A percentile compares a stretch with the other conserved stretches of the same genome.
Conservation (phyloP, 1,140 invertebrate species). For the Ridgeia piscesae region DNA sequence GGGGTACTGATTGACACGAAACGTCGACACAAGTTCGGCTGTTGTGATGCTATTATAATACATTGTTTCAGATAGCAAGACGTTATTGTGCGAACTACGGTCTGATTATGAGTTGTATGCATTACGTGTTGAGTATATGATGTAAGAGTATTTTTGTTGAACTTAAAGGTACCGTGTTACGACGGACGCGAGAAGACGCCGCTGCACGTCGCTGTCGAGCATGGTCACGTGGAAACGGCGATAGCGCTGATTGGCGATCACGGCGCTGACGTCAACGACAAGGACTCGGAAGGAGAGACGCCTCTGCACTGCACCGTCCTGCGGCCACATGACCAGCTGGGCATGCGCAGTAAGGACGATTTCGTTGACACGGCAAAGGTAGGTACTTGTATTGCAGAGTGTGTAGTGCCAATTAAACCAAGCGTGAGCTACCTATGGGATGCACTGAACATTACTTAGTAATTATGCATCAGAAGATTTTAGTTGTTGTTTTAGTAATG, state of each 20-base stretch:
- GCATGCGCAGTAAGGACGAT: slow-evolving; percentile 32
- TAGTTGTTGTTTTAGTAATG: too few species aligned
- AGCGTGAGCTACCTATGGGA: too few species aligned
- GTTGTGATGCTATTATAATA: too few species aligned
- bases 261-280: slow-evolving; percentile 22
- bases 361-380: slow-evolving; percentile 26
- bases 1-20: too few species aligned
- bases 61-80: too few species aligned
- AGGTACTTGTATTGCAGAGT: background rate
- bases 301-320: slow-evolving; percentile 27
- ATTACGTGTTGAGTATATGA: too few species aligned
- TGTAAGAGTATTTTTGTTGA: background rate
- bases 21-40: too few species aligned
- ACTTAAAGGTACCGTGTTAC: slow-evolving; percentile 29
- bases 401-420: too few species aligned
- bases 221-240: slow-evolving; percentile 26
- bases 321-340: slow-evolving; percentile 30
- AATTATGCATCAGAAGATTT: too few species aligned
- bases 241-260: slow-evolving; percentile 11
- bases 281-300: slow-evolving; percentile 28
- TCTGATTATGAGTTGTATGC: too few species aligned
- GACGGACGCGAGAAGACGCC: slow-evolving; percentile 28
- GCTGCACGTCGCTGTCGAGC: slow-evolving; percentile 28
- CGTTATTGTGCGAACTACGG: too few species aligned
- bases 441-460: too few species aligned